These are phyloP conservation scores for Gymnogyps californianus DNA, from an alignment of 2,113 vertebrate genomes.

Conservation along the genomic window DNA sequence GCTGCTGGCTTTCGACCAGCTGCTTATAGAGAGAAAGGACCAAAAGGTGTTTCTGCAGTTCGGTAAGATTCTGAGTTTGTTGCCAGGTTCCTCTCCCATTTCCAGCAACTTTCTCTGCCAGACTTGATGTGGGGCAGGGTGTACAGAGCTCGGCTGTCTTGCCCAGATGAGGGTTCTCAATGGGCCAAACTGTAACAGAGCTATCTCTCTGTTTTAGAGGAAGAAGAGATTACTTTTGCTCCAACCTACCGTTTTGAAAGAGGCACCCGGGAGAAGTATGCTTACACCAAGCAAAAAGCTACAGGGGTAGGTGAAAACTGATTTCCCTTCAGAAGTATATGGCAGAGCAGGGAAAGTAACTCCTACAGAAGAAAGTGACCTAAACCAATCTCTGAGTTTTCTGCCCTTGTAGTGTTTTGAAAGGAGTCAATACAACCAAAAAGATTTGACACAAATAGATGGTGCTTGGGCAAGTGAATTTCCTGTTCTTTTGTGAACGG, in stretches of 20 bases:
- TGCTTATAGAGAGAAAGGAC: slow-evolving; percentile 83
- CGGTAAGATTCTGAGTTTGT: slow-evolving; percentile 69
- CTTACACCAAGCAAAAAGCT: slow-evolving; percentile 95
- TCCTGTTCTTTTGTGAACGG: not conserved
- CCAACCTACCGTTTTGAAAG: slow-evolving; percentile 96
- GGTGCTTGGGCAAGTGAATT: not conserved
- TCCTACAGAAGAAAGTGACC: not conserved
- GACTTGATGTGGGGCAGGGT: not conserved
- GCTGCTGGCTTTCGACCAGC: slow-evolving; percentile 88
- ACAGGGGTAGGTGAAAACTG: slow-evolving; percentile 84
- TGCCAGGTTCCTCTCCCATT: not conserved
- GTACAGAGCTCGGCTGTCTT: not conserved
- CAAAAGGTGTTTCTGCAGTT: slow-evolving; percentile 91
- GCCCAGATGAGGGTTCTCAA: not conserved
- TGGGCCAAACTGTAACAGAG: not conserved
- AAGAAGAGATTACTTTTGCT: slow-evolving; percentile 95
- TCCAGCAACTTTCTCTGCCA: not conserved
- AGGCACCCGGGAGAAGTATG: slow-evolving; percentile 88
- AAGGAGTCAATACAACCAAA: not conserved
- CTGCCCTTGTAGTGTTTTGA: not conserved
- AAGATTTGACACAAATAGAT: not conserved
- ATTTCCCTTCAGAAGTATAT: not conserved
- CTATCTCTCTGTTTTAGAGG: slow-evolving; percentile 75
- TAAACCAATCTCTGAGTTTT: not conserved
- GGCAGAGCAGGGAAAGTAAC: not conserved